These are phyloP conservation scores for Eupithecia dodoneata DNA, from an alignment of 2,888 invertebrate species.

Conservation along the genomic window DNA sequence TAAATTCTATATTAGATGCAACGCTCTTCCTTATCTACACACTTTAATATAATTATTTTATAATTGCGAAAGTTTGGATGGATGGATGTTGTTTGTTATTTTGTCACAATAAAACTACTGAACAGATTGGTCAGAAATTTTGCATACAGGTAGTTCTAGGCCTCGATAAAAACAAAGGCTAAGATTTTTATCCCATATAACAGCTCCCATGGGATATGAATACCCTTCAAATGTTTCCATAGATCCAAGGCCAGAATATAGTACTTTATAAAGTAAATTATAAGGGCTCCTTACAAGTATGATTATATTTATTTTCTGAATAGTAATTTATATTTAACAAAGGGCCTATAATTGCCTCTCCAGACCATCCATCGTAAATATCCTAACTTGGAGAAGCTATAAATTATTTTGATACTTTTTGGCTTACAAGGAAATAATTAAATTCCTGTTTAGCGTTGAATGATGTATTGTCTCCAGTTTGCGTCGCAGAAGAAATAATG, in stretches of 20 bases:
- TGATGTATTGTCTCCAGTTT: conserved; percentile 26
- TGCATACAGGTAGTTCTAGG: too few species aligned
- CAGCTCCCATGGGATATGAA: too few species aligned
- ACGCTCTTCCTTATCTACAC: not conserved
- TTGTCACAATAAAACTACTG: too few species aligned
- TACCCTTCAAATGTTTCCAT: too few species aligned
- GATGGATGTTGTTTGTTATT: too few species aligned
- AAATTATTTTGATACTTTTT: conserved; percentile 22
- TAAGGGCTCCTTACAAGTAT: not conserved
- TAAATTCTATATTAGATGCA: not conserved
- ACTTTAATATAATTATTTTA: too few species aligned
- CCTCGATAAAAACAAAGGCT: too few species aligned
- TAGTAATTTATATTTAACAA: not conserved
- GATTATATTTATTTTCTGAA: not conserved
- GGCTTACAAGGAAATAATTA: conserved; percentile 15
- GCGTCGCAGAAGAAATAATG: conserved; percentile 4
- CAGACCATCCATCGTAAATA: conserved; percentile 24
- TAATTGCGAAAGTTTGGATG: too few species aligned
- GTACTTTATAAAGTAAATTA: not conserved
- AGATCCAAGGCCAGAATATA: too few species aligned
- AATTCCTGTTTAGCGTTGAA: conserved; percentile 17
- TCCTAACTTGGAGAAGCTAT: conserved; percentile 13
- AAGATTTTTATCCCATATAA: too few species aligned
- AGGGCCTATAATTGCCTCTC: not conserved
- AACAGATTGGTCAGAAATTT: too few species aligned